Conservation (phyloP, 2,888 invertebrate species). For the Folsomia manolachei region DNA sequence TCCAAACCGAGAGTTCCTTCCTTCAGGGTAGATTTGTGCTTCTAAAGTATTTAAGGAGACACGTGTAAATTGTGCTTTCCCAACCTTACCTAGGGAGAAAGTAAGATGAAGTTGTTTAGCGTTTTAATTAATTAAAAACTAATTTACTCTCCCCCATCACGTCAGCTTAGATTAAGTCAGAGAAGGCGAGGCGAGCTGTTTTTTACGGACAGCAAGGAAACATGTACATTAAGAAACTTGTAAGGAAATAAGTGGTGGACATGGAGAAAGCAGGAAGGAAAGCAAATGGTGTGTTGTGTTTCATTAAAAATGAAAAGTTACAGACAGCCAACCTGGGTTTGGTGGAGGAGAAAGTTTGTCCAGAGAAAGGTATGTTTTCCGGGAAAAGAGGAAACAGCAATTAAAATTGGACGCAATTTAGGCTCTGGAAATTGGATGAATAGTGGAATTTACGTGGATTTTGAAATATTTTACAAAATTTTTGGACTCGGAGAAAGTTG, state of each 20-base stretch:
- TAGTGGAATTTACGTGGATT: neutral
- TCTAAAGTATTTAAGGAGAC: no score
- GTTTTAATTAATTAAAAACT: constrained; percentile 4
- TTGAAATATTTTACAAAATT: neutral
- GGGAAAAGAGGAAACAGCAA: no score
- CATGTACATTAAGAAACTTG: no score
- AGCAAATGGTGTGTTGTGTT: neutral
- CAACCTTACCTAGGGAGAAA: no score
- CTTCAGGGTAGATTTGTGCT: no score
- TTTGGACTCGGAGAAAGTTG: neutral
- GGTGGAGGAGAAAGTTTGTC: neutral
- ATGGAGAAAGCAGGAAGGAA: neutral
- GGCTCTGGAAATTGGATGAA: neutral
- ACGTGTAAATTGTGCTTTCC: no score
- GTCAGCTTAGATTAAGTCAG: neutral
- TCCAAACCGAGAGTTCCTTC: no score
- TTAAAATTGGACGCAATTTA: neutral
- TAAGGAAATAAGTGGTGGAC: no score
- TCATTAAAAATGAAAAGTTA: neutral
- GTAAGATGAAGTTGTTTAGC: neutral
- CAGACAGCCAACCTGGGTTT: neutral
- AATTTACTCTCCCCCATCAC: neutral
- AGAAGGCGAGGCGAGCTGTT: neutral
- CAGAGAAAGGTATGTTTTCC: neutral
- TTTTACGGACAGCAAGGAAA: no score